Base-by-base conservation (phyloP, 2,113 vertebrate genomes). In the Limnothrissa miodon region DNA sequence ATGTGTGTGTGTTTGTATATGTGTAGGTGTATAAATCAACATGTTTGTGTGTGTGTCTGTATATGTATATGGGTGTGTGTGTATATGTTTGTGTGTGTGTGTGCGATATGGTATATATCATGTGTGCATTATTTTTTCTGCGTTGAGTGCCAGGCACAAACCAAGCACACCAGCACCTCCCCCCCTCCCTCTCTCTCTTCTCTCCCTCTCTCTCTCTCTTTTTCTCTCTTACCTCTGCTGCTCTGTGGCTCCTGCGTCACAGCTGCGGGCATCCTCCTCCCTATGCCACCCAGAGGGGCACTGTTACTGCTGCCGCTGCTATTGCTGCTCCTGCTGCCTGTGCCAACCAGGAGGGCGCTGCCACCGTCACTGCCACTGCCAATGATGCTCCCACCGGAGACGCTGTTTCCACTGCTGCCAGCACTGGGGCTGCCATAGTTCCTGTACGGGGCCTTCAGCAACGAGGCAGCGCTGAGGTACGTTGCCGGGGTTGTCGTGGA, bases 161-260 rank as follows among this genome's bases (percentile, higher is more conserved):
- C 45, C 45, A 45, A 45, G 46, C 15, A 15, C 13, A 48, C 11
- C 46, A 48, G 51, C 19, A 6, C 2, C 51, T 56, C 51, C 19
- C 19, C 23, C 51, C 29, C 92, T 93, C 42, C 6, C 42, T 42
- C 42, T 42, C 42, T 42, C 42, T 42, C 42, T 42, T 6, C 19
- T 56, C 19, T 56, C 51, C 29, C 92, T 93, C 42, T 42, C 42
- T 42, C 42, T 42, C 42, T 42, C 42, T 42, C 42, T 42, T 6
- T 42, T 6, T 56, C 19, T 56, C 51, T 29, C 92, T 93, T 81
- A 95, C 93, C 94, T 90, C 88, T 91, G 81, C 78, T 81, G 36
- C 53, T 42, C 6, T 74, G 88, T 3, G 87, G 23, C 33, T 89
- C 91, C 36, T 84, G 87, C 39, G 85, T 80, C 29, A 91, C 90